A percentile compares a stretch with the other conserved stretches of the same genome.
These are phyloP conservation scores for Notoglanidium macrostoma DNA, from an alignment of 2,797 vertebrate genomes.

Conservation along the genomic window DNA sequence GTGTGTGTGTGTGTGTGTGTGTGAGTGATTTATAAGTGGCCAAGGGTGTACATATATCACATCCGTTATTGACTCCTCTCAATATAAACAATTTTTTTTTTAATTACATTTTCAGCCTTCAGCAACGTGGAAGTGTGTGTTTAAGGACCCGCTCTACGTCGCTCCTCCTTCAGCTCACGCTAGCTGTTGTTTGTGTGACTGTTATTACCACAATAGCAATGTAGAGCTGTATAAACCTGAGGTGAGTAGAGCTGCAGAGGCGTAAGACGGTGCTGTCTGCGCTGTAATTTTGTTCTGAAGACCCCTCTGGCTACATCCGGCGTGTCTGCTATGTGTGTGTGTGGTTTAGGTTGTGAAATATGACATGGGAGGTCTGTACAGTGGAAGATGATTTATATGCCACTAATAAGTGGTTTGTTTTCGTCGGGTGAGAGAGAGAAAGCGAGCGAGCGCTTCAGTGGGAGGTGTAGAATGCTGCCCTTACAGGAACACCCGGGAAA, in stretches of 20 bases:
- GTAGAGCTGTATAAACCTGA: conserved; percentile 59
- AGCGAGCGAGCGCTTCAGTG: conserved; percentile 10
- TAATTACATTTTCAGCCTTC: background rate
- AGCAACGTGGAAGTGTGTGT: background rate
- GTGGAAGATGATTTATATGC: conserved; percentile 50
- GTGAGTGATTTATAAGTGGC: background rate
- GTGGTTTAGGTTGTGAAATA: conserved; percentile 50
- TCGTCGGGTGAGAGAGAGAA: conserved; percentile 31
- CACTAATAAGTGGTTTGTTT: conserved; percentile 57
- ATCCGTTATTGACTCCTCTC: background rate
- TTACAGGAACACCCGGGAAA: background rate
- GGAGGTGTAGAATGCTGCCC: background rate
- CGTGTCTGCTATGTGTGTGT: conserved; percentile 46
- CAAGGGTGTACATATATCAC: background rate
- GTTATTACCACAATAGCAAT: conserved; percentile 44
- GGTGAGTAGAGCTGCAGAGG: conserved; percentile 35
- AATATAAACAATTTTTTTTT: background rate
- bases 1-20: background rate
- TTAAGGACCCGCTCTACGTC: background rate
- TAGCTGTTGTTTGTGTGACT: conserved; percentile 53
- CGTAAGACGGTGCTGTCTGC: conserved; percentile 56
- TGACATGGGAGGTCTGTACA: conserved; percentile 28
- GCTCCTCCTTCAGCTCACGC: background rate
- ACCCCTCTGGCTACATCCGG: conserved; percentile 55
- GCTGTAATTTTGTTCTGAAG: conserved; percentile 49